These are phyloP conservation scores for Carassius carassius DNA, from an alignment of 2,113 vertebrate genomes.

Conservation along the genomic window DNA sequence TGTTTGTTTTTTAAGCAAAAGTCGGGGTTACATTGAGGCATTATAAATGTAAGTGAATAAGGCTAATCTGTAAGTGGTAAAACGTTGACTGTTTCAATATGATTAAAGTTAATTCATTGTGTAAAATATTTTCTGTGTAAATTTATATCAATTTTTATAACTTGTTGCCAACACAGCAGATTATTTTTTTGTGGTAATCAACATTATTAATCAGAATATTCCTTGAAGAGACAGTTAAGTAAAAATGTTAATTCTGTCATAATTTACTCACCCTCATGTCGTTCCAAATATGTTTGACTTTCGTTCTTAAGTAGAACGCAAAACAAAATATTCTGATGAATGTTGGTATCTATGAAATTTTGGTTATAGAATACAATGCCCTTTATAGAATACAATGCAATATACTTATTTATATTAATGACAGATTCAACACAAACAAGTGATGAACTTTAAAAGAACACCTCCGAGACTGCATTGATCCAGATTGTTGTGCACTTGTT, in stretches of 20 bases:
- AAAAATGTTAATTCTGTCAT: too few relatives aligned
- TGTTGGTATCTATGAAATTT: not conserved
- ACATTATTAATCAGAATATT: not conserved
- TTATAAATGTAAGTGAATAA: not conserved
- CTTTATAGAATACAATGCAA: not conserved
- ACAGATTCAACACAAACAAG: not conserved
- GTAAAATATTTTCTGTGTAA: not conserved
- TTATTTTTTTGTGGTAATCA: not conserved
- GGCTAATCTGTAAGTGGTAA: not conserved
- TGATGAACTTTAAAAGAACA: slow-evolving; percentile 2
- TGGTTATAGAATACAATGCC: not conserved
- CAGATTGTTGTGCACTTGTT: slow-evolving; percentile 26
- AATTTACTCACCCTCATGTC: not conserved
- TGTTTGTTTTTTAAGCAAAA: too few relatives aligned
- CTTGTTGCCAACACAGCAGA: not conserved
- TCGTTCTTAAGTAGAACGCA: not conserved
- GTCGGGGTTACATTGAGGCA: not conserved
- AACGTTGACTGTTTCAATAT: not conserved
- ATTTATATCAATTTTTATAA: not conserved
- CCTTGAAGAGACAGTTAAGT: not conserved
- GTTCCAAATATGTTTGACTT: not conserved
- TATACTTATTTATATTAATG: not conserved
- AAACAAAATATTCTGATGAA: not conserved
- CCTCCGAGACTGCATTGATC: not conserved
- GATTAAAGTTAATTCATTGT: not conserved